phyloP scores from a whole-genome alignment of 2,113 vertebrate genomes.

The Tragulus kanchil region DNA sequence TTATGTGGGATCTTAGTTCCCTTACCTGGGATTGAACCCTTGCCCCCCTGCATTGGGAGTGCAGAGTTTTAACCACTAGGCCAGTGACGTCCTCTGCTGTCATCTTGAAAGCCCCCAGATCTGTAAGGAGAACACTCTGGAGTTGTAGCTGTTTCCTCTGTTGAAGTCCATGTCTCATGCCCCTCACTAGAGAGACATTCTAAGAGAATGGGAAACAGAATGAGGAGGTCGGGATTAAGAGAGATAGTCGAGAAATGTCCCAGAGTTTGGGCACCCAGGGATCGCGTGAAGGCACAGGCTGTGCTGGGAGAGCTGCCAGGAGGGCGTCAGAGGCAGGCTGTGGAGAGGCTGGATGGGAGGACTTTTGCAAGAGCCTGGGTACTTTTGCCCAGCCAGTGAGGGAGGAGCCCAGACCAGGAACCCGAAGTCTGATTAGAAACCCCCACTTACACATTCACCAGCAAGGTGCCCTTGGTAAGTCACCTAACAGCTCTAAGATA shows the following conservation, averaged over 20 bases:
- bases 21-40: background rate
- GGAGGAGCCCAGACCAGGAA: background rate
- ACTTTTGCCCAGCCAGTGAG: background rate
- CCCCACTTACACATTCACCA: background rate
- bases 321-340: background rate
- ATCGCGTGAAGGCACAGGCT: background rate
- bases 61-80: fast-evolving
- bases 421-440: background rate
- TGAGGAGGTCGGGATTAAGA: background rate
- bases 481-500: conserved; percentile 45
- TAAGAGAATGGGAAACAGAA: background rate
- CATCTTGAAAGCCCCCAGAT: background rate
- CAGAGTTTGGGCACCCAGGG: background rate
- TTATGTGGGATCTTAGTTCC: background rate
- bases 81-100: background rate
- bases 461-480: conserved; percentile 9
- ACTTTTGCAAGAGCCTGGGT: background rate
- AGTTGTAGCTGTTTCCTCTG: background rate
- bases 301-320: background rate
- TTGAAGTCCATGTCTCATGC: background rate
- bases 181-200: background rate
- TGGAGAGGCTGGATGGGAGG: background rate
- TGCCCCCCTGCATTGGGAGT: background rate
- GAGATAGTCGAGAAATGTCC: background rate
- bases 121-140: background rate